Conservation (phyloP, 2,797 vertebrate species). For the Hippocampus kuda region DNA sequence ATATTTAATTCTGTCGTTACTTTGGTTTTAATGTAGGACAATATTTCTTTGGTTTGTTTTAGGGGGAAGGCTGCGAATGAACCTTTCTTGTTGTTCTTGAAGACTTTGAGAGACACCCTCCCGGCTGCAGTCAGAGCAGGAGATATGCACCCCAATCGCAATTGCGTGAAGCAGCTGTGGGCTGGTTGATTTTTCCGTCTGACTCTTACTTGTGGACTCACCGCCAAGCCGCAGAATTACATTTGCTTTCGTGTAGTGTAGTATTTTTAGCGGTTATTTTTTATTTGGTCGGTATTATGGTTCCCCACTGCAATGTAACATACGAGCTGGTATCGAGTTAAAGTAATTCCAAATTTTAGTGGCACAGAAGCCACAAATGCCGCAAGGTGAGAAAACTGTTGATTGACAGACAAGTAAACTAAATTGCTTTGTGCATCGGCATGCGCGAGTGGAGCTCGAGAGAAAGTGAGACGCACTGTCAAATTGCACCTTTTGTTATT, state of each 20-base stretch:
- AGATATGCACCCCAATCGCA: too few relatives aligned
- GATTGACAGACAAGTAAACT: constrained; percentile 1
- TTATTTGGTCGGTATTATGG: neutral
- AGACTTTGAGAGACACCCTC: too few relatives aligned
- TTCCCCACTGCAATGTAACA: neutral
- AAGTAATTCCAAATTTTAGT: neutral
- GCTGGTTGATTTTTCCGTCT: neutral
- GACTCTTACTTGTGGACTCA: neutral
- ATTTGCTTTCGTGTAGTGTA: neutral
- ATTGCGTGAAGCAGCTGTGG: neutral
- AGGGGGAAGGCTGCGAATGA: too few relatives aligned
- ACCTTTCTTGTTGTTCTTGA: too few relatives aligned
- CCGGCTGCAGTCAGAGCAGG: too few relatives aligned
- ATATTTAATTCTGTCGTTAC: too few relatives aligned
- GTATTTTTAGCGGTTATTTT: neutral
- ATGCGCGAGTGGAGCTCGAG: neutral
- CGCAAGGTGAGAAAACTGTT: neutral
- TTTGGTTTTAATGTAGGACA: too few relatives aligned
- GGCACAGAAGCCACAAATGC: neutral
- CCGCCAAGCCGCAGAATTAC: neutral
- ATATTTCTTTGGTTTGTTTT: too few relatives aligned
- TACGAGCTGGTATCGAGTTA: neutral
- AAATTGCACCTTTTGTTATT: constrained; percentile 26
- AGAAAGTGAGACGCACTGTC: neutral
- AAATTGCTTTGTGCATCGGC: neutral